A percentile compares a stretch with the other conserved stretches of the same genome.
Evolutionary conservation across 2,888 invertebrate species (phyloP).

Genomic region (Platycheirus albimanus): DNA sequence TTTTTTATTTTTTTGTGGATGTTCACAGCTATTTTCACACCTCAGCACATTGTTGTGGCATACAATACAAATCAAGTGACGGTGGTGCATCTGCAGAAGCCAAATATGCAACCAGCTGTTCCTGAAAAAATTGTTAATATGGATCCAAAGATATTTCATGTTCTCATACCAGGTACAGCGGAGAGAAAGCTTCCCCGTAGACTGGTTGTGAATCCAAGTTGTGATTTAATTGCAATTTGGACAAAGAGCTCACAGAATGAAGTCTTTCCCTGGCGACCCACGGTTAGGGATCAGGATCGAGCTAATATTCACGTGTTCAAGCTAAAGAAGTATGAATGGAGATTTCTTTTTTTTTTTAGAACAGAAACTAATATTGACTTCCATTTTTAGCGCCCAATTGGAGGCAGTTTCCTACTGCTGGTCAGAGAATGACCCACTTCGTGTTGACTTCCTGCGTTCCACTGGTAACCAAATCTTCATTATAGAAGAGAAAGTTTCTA

Average conservation of each 20-base stretch:
- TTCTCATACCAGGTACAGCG: conserved; percentile 82
- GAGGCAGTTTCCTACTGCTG: conserved; percentile 91
- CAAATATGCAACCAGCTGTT: conserved; percentile 84
- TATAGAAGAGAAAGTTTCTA: conserved; percentile 91
- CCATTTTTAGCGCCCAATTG: conserved; percentile 85
- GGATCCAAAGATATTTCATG: conserved; percentile 86
- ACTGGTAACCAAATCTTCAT: conserved; percentile 89
- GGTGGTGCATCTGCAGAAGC: conserved; percentile 86
- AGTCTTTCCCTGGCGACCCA: conserved; percentile 96
- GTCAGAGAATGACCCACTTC: conserved; percentile 94
- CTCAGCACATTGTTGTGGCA: conserved; percentile 87
- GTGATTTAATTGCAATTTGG: conserved; percentile 89
- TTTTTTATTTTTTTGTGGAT: conserved; percentile 27
- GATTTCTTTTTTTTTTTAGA: not conserved
- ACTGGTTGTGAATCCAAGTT: conserved; percentile 81
- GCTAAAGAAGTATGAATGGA: conserved; percentile 85
- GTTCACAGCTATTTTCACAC: conserved; percentile 86
- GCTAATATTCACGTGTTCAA: conserved; percentile 94
- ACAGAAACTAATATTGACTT: conserved; percentile 38
- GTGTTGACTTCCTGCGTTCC: conserved; percentile 89
- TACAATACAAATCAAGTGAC: conserved; percentile 88
- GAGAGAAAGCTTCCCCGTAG: conserved; percentile 80
- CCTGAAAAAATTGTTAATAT: conserved; percentile 86
- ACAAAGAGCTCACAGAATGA: conserved; percentile 92
- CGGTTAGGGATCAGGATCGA: conserved; percentile 91